Percentiles rank a stretch among this genome's conserved stretches.
phyloP scores from a whole-genome alignment of 2,113 vertebrate genomes.

The Megalops atlanticus region DNA sequence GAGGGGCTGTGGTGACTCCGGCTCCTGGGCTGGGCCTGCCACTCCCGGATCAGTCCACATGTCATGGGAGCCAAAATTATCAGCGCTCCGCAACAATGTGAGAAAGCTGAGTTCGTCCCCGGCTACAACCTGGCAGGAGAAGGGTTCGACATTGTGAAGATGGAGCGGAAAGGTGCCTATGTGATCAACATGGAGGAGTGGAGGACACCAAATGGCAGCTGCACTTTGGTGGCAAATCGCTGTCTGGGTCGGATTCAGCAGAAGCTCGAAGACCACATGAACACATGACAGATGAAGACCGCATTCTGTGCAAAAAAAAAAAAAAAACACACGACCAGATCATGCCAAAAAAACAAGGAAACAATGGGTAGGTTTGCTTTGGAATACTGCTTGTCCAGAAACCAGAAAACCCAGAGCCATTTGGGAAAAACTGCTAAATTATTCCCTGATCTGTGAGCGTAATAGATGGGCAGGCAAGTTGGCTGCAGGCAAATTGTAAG shows the following conservation, averaged over 20 bases:
- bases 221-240: constrained; percentile 53
- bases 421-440: too few species aligned
- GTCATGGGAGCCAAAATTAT: background rate
- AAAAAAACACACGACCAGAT: too few species aligned
- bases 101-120: constrained; percentile 37
- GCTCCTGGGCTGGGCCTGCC: background rate
- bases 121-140: constrained; percentile 53
- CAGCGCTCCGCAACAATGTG: constrained; percentile 8
- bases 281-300: background rate
- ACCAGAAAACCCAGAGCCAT: too few species aligned
- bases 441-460: too few species aligned
- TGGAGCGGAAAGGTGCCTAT: constrained; percentile 46
- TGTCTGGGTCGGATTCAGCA: constrained; percentile 16
- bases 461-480: too few species aligned
- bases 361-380: too few species aligned
- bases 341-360: too few species aligned
- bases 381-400: too few species aligned
- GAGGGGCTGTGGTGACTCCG: background rate
- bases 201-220: constrained; percentile 13
- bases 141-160: constrained; percentile 60
- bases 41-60: background rate
- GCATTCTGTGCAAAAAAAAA: too few species aligned
- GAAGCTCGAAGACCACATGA: constrained; percentile 50
- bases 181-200: constrained; percentile 34
- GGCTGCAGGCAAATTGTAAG: too few species aligned